A percentile compares a stretch with the other conserved stretches of the same genome.
phyloP scores from a whole-genome alignment of 35 echinoderm and acorn worm species.

The Holothuria glaberrima region DNA sequence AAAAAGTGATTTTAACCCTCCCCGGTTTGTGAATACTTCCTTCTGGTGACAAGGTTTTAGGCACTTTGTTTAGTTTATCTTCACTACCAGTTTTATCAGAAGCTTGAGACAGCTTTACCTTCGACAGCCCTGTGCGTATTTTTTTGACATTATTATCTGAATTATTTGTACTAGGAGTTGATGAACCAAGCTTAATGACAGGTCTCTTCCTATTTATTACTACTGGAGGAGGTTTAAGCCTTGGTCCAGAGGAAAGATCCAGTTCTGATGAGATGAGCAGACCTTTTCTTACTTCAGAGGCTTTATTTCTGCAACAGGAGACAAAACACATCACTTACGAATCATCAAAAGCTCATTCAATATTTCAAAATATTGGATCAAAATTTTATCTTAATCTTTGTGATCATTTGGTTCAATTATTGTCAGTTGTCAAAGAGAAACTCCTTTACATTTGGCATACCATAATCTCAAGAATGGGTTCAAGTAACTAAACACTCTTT shows the following conservation, averaged over 20 bases:
- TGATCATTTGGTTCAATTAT: no score
- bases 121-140: not conserved
- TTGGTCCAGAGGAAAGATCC: slow-evolving; percentile 19
- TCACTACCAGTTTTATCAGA: not conserved
- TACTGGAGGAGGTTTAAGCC: slow-evolving; percentile 62
- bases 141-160: not conserved
- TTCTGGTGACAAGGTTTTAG: not conserved
- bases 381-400: no score
- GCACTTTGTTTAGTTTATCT: not conserved
- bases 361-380: no score
- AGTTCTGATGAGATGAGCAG: slow-evolving; percentile 51
- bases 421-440: no score
- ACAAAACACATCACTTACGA: no score
- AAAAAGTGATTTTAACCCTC: slow-evolving; percentile 14
- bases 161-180: not conserved
- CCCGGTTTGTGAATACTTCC: not conserved
- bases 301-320: not conserved
- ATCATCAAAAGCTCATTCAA: no score
- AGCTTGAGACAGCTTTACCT: not conserved
- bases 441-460: no score
- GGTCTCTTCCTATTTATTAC: slow-evolving; percentile 30
- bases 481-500: no score
- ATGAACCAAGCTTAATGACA: not conserved
- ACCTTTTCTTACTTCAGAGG: slow-evolving; percentile 12
- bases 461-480: no score